phyloP scores from a whole-genome alignment of 2,113 vertebrate genomes.

The Atrichornis clamosus region DNA sequence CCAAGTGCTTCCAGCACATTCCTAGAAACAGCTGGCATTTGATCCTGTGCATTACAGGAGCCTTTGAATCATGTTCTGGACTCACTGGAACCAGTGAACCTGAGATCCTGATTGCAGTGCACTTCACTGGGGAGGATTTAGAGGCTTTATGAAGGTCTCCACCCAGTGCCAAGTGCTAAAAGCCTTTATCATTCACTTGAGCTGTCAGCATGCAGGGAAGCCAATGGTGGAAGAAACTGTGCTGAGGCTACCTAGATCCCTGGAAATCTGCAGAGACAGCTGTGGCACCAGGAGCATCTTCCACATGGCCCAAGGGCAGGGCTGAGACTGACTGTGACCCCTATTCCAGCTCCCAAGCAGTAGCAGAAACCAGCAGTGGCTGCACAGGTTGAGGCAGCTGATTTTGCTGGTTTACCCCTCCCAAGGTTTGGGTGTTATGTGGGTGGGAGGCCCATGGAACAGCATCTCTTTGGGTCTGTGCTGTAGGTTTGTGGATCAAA shows the following conservation, averaged over 20 bases:
- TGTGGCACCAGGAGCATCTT: neutral
- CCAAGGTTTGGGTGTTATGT: neutral
- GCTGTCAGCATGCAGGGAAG: neutral
- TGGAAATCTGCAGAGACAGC: neutral
- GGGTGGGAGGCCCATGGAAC: neutral
- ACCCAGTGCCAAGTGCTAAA: neutral
- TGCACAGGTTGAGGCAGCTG: neutral
- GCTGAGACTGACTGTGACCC: neutral
- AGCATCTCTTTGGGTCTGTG: neutral
- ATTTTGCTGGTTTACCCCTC: neutral
- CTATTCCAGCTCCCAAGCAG: neutral
- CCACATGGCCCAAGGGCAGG: neutral
- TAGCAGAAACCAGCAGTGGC: neutral
- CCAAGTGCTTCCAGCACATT: neutral
- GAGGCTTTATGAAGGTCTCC: neutral
- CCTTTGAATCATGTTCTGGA: neutral
- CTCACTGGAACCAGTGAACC: neutral
- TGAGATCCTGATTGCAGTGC: neutral
- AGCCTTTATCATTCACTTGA: neutral
- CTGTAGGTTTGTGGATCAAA: neutral
- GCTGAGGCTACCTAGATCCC: neutral
- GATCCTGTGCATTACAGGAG: neutral
- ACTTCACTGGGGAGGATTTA: neutral
- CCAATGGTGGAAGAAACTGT: neutral
- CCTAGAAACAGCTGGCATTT: neutral